Conservation (phyloP, 2,888 invertebrate species). For the Ommatoiulus sabulosus region DNA sequence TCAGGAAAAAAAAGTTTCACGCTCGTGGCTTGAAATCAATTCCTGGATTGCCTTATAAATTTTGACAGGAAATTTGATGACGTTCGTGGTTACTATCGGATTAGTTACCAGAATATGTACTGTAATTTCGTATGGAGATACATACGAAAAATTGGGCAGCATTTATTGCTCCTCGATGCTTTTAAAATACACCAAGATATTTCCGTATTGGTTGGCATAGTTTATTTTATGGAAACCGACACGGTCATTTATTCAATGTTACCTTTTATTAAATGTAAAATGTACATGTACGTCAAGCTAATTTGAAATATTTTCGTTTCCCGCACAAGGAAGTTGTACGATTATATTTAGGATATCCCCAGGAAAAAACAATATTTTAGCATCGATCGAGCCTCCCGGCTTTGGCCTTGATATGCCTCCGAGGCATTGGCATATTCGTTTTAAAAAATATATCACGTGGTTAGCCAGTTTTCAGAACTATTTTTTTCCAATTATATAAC, state of each 20-base stretch:
- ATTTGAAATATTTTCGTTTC: background rate
- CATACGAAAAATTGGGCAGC: too few species aligned
- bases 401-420: background rate
- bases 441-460: too few species aligned
- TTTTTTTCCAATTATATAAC: background rate
- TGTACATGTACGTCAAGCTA: background rate
- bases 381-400: background rate
- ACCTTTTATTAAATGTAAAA: too few species aligned
- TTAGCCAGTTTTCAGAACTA: background rate
- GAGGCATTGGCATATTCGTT: background rate
- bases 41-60: background rate
- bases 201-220: too few species aligned
- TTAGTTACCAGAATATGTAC: too few species aligned
- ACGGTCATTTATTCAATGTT: too few species aligned
- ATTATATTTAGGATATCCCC: conserved; percentile 12
- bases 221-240: too few species aligned
- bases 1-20: background rate
- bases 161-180: too few species aligned
- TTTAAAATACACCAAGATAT: too few species aligned
- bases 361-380: conserved; percentile 17
- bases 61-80: background rate
- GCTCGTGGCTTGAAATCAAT: background rate
- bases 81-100: background rate
- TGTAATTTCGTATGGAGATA: too few species aligned
- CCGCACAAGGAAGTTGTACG: background rate